Evolutionary conservation across 2,113 vertebrate genomes (phyloP), one percentile per base, ranked within the genome.

Genomic region (Madoqua kirkii): DNA sequence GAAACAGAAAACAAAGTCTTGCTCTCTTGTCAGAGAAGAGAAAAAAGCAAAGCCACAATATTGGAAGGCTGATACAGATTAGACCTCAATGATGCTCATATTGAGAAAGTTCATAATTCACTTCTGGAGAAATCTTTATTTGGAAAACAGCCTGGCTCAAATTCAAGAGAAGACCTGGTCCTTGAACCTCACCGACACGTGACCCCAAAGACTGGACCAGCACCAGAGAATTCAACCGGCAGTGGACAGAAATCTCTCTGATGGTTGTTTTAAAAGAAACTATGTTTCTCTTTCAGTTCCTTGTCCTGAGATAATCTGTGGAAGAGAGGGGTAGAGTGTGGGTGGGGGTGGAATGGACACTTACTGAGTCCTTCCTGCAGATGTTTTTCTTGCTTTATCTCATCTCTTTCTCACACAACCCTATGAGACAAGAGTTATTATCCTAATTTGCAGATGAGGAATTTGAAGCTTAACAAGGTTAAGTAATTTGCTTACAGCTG

Each of bases 381-480:
- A 85, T 74, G 36, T 57, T 55, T 59, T 96, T 48, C 45, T 91
- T 79, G 40, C 60, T 95, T 94, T 87, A 85, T 79, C 54, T 96
- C 64, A 67, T 88, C 89, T 67, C 76, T 60, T 94, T 89, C 43
- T 79, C 64, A 62, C 59, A 82, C 91, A 52, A 13, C 45, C 21
- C 64, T 84, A 1, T 60, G 81, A 93, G 52, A 25, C 48, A 90
- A 96, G 79, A 54, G 59, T 90, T 96, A 87, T 45, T 89, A 95
- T 79, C 59, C 85, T 84, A 90, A 85, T 93, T 96, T 96, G 36
- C 25, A 93, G 74, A 82, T 96, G 59, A 96, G 59, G 45, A 93
- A 93, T 93, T 21, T 90, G 60, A 97, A n/a, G 29, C 55, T 92
- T 76, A 76, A 79, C 36, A 85, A 95, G 27, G 36, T 86, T 55